Percentiles rank a stretch among this genome's conserved stretches.
phyloP scores from a whole-genome alignment of 2,797 vertebrate species.

The Artibeus jamaicensis region DNA sequence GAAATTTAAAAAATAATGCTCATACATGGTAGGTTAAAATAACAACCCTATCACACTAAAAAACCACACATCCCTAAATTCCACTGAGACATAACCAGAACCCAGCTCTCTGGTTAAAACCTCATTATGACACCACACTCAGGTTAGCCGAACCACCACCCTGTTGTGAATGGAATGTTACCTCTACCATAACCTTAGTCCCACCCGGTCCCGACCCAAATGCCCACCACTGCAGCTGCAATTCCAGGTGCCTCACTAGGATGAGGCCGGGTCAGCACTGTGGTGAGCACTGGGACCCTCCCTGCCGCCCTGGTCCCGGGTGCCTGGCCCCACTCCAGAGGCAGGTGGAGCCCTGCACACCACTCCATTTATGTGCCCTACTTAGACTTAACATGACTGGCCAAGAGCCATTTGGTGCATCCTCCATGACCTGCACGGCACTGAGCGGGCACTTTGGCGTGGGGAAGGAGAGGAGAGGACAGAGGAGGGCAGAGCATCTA shows the following conservation, averaged over 20 bases:
- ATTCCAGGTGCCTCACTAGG: background rate
- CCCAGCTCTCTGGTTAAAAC: constrained; percentile 1
- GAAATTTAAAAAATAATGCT: background rate
- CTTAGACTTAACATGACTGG: background rate
- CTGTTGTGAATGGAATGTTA: background rate
- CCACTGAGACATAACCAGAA: background rate
- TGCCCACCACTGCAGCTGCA: background rate
- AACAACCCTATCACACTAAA: background rate
- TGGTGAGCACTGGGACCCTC: background rate
- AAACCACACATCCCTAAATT: background rate
- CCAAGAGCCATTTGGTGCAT: background rate
- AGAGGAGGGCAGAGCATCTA: background rate
- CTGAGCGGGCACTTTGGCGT: background rate
- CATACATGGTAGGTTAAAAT: background rate
- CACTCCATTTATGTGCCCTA: background rate
- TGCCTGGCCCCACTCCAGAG: rapidly evolving
- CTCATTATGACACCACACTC: background rate
- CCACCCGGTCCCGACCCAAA: background rate
- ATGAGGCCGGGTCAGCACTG: background rate
- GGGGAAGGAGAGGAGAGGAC: background rate
- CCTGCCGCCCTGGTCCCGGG: background rate
- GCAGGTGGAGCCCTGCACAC: background rate
- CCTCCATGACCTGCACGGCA: background rate
- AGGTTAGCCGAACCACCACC: background rate
- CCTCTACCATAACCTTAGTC: background rate